Conservation (phyloP, 2,113 vertebrate species). For the Ictalurus furcatus region DNA sequence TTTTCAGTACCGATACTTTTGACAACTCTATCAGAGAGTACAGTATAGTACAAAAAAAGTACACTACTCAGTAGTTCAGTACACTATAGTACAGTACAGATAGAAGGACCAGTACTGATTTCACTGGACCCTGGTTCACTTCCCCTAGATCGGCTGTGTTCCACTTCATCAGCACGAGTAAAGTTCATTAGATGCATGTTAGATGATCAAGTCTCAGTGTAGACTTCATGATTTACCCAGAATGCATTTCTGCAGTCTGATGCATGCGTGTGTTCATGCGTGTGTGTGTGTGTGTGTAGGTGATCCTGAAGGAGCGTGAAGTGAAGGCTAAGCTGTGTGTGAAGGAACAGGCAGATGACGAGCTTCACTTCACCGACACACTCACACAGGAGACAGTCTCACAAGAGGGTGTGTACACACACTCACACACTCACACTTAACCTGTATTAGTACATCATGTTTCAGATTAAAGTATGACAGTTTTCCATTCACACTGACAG, state of each 20-base stretch:
- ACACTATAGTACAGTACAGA: neutral
- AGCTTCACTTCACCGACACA: slow-evolving; percentile 80
- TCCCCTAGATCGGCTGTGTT: neutral
- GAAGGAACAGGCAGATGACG: slow-evolving; percentile 82
- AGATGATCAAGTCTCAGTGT: neutral
- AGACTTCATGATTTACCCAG: neutral
- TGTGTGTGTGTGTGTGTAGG: slow-evolving; percentile 70
- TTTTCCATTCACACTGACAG: neutral
- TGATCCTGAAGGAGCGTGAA: slow-evolving; percentile 96
- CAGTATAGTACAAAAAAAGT: neutral
- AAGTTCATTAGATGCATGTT: neutral
- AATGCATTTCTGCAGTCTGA: neutral
- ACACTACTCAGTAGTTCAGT: neutral
- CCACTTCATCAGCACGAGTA: neutral
- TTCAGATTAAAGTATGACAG: neutral
- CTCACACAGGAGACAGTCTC: slow-evolving; percentile 83
- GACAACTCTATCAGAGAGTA: neutral
- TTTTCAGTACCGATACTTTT: no score
- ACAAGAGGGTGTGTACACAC: slow-evolving; percentile 82
- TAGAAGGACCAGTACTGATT: neutral
- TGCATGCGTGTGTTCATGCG: neutral
- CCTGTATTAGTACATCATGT: neutral
- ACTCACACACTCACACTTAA: no score
- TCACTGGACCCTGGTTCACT: neutral
- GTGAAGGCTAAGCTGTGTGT: slow-evolving; percentile 87